Percentiles rank a stretch among this genome's conserved stretches.
These are phyloP conservation scores for Metridium senile DNA, from an alignment of 92 coral and sea anemone species.

Conservation along the genomic window DNA sequence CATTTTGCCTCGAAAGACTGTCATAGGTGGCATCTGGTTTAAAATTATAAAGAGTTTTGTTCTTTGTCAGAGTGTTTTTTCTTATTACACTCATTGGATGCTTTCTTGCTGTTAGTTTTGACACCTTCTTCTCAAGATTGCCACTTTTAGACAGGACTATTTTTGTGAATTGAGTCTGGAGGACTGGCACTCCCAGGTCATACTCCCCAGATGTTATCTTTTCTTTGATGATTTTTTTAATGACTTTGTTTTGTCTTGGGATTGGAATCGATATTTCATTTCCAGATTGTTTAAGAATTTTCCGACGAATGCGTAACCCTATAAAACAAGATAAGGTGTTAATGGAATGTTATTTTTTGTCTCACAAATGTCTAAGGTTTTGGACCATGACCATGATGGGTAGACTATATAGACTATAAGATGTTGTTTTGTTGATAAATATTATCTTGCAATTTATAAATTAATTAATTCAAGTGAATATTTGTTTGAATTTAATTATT, in stretches of 20 bases:
- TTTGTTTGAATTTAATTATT: not conserved
- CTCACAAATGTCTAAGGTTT: no score
- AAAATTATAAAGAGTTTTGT: constrained; percentile 12
- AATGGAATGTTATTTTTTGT: no score
- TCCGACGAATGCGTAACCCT: constrained; percentile 13
- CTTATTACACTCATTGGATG: constrained; percentile 16
- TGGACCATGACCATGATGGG: no score
- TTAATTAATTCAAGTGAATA: no score
- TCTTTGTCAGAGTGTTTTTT: constrained; percentile 7
- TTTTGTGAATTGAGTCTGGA: constrained; percentile 15
- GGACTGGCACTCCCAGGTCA: constrained; percentile 29
- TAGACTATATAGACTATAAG: no score
- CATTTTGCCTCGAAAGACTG: not conserved
- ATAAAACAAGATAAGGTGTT: not conserved
- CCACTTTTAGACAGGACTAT: constrained; percentile 9
- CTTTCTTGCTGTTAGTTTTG: constrained; percentile 26
- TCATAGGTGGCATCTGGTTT: constrained; percentile 6
- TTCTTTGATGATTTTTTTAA: constrained; percentile 13
- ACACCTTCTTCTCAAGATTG: not conserved
- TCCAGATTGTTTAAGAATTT: constrained; percentile 32
- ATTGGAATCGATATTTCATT: constrained; percentile 37
- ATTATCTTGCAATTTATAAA: no score
- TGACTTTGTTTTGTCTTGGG: constrained; percentile 6
- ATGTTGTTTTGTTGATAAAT: no score
- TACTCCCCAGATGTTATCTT: constrained; percentile 23